Percentiles rank a stretch among this genome's conserved stretches.
phyloP scores from a whole-genome alignment of 2,797 vertebrate genomes.

The Oreochromis grahami region DNA sequence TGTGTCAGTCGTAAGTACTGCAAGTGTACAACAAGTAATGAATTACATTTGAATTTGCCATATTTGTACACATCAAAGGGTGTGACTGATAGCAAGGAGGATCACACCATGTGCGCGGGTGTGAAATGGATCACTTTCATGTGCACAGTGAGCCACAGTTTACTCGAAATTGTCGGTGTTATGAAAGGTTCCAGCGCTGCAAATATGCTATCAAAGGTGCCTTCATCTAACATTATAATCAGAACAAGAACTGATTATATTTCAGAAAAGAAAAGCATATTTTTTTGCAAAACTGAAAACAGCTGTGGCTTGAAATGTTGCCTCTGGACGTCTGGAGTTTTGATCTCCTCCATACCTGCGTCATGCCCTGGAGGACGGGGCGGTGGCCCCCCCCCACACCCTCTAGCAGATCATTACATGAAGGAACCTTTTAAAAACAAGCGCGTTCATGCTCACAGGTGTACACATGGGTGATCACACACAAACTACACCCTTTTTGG shows the following conservation, averaged over 20 bases:
- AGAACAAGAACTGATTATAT: neutral
- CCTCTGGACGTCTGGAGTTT: too few species aligned
- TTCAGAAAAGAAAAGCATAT: neutral
- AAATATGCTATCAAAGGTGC: neutral
- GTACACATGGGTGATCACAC: too few species aligned
- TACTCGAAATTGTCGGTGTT: neutral
- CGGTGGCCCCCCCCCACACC: too few species aligned
- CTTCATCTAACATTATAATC: neutral
- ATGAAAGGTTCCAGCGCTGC: neutral
- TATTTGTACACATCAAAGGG: neutral
- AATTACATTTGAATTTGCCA: neutral
- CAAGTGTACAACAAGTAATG: neutral
- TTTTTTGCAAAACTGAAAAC: neutral
- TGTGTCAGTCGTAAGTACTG: neutral
- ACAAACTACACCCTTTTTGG: too few species aligned
- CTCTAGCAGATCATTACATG: too few species aligned
- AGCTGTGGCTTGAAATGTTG: accelerated
- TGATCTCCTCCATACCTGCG: too few species aligned
- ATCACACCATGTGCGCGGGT: accelerated
- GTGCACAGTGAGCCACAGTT: neutral
- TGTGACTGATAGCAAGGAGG: neutral
- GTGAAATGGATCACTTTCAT: neutral
- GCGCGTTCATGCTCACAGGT: too few species aligned
- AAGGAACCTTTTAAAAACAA: too few species aligned
- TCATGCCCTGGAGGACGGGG: too few species aligned